phyloP scores from a whole-genome alignment of 2,113 vertebrate genomes.

The Onychostoma macrolepis region DNA sequence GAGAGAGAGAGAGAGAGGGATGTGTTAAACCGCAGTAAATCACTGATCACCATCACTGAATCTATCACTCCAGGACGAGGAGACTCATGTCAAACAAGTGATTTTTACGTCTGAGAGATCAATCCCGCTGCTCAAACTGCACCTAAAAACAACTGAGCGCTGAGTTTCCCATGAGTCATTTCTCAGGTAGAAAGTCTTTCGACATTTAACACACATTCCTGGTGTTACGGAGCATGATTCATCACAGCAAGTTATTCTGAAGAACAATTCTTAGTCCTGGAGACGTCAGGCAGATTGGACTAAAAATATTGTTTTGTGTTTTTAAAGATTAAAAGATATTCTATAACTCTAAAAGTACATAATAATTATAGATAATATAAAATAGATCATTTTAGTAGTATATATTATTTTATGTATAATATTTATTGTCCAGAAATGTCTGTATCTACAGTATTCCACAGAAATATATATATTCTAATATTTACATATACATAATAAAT shows the following conservation, averaged over 20 bases:
- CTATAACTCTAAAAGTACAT: background rate
- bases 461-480: background rate
- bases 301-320: background rate
- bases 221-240: background rate
- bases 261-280: background rate
- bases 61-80: conserved; percentile 7
- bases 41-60: background rate
- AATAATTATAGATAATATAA: no score
- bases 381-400: no score
- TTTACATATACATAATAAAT: background rate
- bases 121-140: background rate
- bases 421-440: background rate
- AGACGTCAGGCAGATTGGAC: background rate
- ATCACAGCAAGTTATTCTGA: background rate
- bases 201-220: background rate
- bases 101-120: background rate
- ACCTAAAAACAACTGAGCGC: background rate
- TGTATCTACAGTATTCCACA: background rate
- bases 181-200: background rate
- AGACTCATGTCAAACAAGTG: background rate
- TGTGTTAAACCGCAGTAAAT: background rate
- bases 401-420: no score
- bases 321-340: background rate
- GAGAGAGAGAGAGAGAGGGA: no score
- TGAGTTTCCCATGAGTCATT: background rate